Conservation (phyloP, 23 tunicate species). For the Diplosoma virens region DNA sequence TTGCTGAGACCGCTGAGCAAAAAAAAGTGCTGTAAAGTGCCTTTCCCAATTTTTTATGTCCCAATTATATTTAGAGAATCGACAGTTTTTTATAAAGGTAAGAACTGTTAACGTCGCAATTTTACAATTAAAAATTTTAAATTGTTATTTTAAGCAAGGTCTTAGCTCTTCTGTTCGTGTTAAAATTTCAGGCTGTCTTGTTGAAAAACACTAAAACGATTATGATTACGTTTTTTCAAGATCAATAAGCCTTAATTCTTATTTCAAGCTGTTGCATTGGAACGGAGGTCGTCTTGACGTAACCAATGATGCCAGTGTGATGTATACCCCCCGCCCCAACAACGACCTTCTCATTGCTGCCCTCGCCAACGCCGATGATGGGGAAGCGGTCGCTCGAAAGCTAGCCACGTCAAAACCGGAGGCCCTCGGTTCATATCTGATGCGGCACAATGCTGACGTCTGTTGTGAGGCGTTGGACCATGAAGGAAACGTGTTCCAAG, state of each 20-base stretch:
- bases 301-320: slow-evolving; percentile 49
- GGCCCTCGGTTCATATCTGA: slow-evolving; percentile 58
- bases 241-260: neutral
- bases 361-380: slow-evolving; percentile 47
- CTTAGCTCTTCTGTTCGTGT: no score
- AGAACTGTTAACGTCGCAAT: no score
- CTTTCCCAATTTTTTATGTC: no score
- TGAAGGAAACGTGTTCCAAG: slow-evolving; percentile 91
- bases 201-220: no score
- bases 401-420: slow-evolving; percentile 9
- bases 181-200: no score
- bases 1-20: no score
- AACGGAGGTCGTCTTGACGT: slow-evolving; percentile 77
- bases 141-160: no score
- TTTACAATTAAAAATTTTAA: no score
- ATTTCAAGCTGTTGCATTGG: slow-evolving; percentile 75
- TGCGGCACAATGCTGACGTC: slow-evolving; percentile 74
- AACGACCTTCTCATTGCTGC: slow-evolving; percentile 55
- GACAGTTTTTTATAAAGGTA: no score
- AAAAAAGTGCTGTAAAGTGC: no score
- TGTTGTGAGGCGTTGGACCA: slow-evolving; percentile 90
- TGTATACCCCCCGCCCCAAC: slow-evolving; percentile 81
- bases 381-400: slow-evolving; percentile 18
- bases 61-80: no score
- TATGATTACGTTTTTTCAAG: no score